Conservation (phyloP, 1,140 invertebrate genomes). For the Trichonephila inaurata region DNA sequence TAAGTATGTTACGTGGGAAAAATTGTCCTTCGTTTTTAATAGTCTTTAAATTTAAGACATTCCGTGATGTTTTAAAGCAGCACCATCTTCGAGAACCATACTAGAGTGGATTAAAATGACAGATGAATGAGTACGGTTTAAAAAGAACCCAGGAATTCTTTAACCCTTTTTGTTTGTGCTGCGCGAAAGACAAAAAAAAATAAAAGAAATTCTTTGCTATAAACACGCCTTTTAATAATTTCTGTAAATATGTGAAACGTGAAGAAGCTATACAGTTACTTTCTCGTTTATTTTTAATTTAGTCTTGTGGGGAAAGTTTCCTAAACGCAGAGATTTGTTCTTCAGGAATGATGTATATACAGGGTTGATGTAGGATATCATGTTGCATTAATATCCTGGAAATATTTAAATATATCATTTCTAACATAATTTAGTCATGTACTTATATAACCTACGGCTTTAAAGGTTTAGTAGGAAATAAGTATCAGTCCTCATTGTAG, state of each 20-base stretch:
- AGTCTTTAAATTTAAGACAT: slow-evolving; percentile 47
- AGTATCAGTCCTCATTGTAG: too few species aligned
- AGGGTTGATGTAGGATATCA: background rate
- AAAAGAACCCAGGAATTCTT: background rate
- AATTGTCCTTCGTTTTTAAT: slow-evolving; percentile 23
- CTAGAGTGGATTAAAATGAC: slow-evolving; percentile 28
- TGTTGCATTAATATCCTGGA: too few species aligned
- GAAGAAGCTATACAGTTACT: background rate
- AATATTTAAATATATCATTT: too few species aligned
- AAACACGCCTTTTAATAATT: background rate
- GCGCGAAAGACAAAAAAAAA: background rate
- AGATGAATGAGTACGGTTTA: background rate
- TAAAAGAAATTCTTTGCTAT: background rate
- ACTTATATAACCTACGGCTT: too few species aligned
- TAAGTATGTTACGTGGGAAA: slow-evolving; percentile 38
- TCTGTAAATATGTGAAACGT: background rate
- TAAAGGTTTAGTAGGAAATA: too few species aligned
- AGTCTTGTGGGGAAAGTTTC: background rate
- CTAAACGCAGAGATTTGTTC: background rate
- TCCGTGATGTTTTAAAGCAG: slow-evolving; percentile 36
- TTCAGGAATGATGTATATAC: background rate
- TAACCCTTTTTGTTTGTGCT: background rate
- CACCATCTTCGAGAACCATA: background rate
- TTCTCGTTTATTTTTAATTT: background rate
- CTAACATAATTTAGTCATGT: too few species aligned